These are phyloP conservation scores for Tuberolachnus salignus DNA, from an alignment of 2,888 invertebrate species.

Conservation along the genomic window DNA sequence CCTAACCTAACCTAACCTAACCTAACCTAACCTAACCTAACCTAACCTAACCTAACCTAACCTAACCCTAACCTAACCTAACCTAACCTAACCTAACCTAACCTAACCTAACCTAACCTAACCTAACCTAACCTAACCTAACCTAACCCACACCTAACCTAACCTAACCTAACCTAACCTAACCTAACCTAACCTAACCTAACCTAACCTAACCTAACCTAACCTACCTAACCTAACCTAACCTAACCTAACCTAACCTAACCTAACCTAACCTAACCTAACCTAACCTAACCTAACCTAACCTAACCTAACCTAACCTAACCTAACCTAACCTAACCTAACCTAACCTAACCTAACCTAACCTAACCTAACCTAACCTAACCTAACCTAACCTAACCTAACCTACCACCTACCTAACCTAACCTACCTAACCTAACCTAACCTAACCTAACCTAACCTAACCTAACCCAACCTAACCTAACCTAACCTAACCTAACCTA, in stretches of 20 bases:
- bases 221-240: conserved; percentile 57
- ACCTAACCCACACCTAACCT: conserved; percentile 54
- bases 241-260: conserved; percentile 25
- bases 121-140: conserved; percentile 57
- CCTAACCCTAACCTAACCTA: conserved; percentile 12
- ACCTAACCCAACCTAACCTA: conserved; percentile 54
- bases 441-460: conserved; percentile 15
- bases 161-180: conserved; percentile 57
- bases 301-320: conserved; percentile 57
- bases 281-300: conserved; percentile 58
- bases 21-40: conserved; percentile 40
- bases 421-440: conserved; percentile 15
- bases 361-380: too few relatives aligned
- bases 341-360: conserved; percentile 57
- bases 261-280: conserved; percentile 58
- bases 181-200: conserved; percentile 54
- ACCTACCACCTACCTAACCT: conserved; percentile 41
- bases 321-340: conserved; percentile 55
- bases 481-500: conserved; percentile 57
- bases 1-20: too few relatives aligned
- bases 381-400: too few relatives aligned
- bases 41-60: conserved; percentile 44
- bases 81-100: conserved; percentile 11
- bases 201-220: conserved; percentile 58
- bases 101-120: conserved; percentile 51